Evolutionary conservation across 23 tunicate species (phyloP).

Genomic region (Phallusia fumigata): DNA sequence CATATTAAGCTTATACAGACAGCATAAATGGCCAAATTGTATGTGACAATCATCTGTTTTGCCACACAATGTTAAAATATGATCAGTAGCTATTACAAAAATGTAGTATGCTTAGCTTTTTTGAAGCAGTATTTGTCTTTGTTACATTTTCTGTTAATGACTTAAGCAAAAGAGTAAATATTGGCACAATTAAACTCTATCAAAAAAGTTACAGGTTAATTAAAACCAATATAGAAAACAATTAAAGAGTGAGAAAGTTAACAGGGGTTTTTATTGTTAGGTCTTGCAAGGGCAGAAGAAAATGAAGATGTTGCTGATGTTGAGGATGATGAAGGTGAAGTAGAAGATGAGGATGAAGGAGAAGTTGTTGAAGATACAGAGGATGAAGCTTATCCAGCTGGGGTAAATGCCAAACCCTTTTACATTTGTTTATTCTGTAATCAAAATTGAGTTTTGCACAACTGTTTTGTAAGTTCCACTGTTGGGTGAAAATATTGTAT

Average conservation of each 20-base stretch:
- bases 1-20: background rate
- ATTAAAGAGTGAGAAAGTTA: too few relatives aligned
- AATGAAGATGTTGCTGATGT: slow-evolving; percentile 47
- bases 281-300: slow-evolving; percentile 45
- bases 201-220: too few relatives aligned
- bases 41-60: too few relatives aligned
- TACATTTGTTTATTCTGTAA: background rate
- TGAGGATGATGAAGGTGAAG: slow-evolving; percentile 54
- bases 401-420: background rate
- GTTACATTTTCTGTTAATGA: too few relatives aligned
- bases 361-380: slow-evolving; percentile 30
- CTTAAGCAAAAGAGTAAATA: too few relatives aligned
- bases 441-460: background rate
- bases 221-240: too few relatives aligned
- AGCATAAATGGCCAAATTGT: background rate
- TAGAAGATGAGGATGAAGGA: slow-evolving; percentile 48
- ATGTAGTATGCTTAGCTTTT: too few relatives aligned
- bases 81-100: too few relatives aligned
- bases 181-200: too few relatives aligned
- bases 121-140: background rate
- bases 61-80: too few relatives aligned
- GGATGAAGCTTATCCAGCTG: slow-evolving; percentile 2
- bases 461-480: too few relatives aligned
- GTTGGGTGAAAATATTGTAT: too few relatives aligned
- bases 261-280: background rate